Evolutionary conservation across 2,113 vertebrate genomes (phyloP).

Genomic region (Sterrhoptilus dennistouni): DNA sequence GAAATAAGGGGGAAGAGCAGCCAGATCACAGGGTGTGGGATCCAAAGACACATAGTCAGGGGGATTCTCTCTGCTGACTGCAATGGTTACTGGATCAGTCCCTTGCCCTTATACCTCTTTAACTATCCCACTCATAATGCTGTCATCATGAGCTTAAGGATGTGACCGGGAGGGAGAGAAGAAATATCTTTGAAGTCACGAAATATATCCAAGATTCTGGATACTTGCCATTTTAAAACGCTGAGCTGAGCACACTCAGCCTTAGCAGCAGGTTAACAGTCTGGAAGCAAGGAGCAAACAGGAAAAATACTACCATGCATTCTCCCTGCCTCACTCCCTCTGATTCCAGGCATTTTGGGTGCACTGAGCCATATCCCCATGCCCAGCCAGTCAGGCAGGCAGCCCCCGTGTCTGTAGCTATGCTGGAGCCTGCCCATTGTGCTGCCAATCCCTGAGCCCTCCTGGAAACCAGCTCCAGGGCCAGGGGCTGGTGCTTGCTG

Average conservation of each 20-base stretch:
- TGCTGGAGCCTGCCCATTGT: rapidly evolving
- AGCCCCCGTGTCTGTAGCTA: background rate
- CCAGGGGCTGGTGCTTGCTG: background rate
- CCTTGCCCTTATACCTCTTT: background rate
- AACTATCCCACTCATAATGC: background rate
- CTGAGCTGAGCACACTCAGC: background rate
- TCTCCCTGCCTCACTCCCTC: background rate
- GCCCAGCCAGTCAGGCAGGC: background rate
- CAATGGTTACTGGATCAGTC: background rate
- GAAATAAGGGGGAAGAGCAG: background rate
- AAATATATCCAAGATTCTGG: background rate
- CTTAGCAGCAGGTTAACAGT: background rate
- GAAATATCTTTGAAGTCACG: conserved; percentile 7
- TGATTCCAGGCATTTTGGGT: background rate
- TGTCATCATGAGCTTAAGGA: conserved; percentile 39
- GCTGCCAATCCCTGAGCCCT: rapidly evolving
- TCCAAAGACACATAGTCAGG: background rate
- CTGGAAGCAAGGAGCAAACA: background rate
- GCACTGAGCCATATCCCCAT: rapidly evolving
- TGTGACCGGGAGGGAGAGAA: background rate
- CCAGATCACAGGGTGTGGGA: background rate
- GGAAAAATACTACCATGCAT: background rate
- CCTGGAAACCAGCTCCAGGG: background rate
- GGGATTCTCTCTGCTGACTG: background rate
- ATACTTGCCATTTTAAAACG: conserved; percentile 22